Evolutionary conservation across 1,140 invertebrate genomes (phyloP), one percentile per base, ranked within the genome.

Genomic region (Physella acuta): DNA sequence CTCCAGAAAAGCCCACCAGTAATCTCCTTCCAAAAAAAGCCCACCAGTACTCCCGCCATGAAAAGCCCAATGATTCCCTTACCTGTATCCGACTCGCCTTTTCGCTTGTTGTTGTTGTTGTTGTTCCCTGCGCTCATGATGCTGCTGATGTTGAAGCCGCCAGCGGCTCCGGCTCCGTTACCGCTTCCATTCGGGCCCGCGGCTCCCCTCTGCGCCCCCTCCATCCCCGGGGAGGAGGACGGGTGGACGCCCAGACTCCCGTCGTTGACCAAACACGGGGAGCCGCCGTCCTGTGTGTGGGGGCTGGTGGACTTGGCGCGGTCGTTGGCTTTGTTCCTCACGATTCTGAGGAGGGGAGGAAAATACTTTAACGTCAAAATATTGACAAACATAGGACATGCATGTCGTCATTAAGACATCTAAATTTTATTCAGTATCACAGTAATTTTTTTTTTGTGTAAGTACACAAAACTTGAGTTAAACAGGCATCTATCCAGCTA

Each of bases 311-410:
- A 68, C 28, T 60, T 68, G 52, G 55, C 56, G 37, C 66, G 34
- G 56, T 68, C 66, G 37, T 68, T 68, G 14, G 66, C 66, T 37
- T 68, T 68, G 52, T 68, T 68, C 55, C 66, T 26, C 16, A 68
- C 66, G 26, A 68, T 68, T 51, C 66, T 68, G 56, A 11, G 37
- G 52, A 2, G 49, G 11, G 49, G 3, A 30, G 56, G 5, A 31
- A 65, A 52, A n/a, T n/a, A n/a, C n/a, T n/a, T n/a, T n/a, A n/a
- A n/a, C n/a, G n/a, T n/a, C n/a, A n/a, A n/a, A n/a, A n/a, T n/a
- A n/a, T n/a, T n/a, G n/a, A n/a, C n/a, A n/a, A n/a, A n/a, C n/a
- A n/a, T n/a, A n/a, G n/a, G n/a, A n/a, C n/a, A n/a, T n/a, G n/a
- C n/a, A n/a, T n/a, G n/a, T n/a, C n/a, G n/a, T n/a, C n/a, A n/a